These are phyloP conservation scores for Drosophila saltans DNA, from an alignment of 1,140 invertebrate species.

Conservation along the genomic window DNA sequence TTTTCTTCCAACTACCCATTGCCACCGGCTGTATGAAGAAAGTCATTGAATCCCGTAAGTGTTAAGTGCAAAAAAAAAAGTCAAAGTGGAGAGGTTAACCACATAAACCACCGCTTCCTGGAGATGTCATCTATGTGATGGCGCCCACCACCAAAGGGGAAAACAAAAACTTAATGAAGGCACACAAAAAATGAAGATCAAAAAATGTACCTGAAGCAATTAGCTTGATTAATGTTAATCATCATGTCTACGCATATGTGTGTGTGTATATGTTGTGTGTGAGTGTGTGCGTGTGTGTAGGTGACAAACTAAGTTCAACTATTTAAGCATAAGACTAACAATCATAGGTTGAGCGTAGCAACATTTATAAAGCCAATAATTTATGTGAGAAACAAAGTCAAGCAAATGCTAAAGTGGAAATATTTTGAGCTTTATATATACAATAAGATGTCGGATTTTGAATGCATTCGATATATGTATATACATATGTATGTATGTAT, in stretches of 20 bases:
- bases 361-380: not conserved
- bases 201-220: constrained; percentile 27
- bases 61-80: not conserved
- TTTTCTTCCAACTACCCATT: constrained; percentile 54
- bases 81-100: not conserved
- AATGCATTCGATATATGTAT: not conserved
- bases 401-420: not conserved
- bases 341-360: not conserved
- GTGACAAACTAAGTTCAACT: not conserved
- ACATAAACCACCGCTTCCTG: not conserved
- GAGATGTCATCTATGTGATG: constrained; percentile 32
- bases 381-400: not conserved
- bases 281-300: constrained; percentile 6
- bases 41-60: constrained; percentile 69
- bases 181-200: not conserved
- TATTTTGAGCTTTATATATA: not conserved
- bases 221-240: constrained; percentile 48
- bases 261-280: not conserved
- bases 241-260: no score
- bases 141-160: constrained; percentile 6
- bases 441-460: not conserved
- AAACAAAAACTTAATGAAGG: not conserved
- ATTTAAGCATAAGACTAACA: not conserved
- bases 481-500: no score
- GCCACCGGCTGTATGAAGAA: constrained; percentile 80